Base-by-base conservation (phyloP, 2,888 invertebrate genomes). In the Camptogramma bilineatum region DNA sequence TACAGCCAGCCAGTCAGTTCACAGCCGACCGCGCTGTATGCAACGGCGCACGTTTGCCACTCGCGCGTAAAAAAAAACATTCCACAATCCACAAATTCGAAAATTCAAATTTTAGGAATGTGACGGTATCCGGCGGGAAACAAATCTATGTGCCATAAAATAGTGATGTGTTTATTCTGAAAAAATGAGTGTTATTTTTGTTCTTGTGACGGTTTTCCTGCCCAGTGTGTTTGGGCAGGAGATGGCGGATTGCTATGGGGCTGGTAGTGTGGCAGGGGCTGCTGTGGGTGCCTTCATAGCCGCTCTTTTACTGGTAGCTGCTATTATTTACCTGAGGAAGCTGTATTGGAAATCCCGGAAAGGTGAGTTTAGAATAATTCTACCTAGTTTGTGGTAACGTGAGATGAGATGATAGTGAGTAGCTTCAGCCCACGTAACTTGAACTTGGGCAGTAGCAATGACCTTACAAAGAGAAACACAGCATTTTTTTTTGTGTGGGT, bases 261-360 rank as follows among this genome's bases (percentile, higher is more conserved):
- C 95, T 77, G 96, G 95, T 71, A 95, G 95, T 81, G 94, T 96
- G 67, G 96, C 95, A 64, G 95, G 95, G 65, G 95, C 96, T 71
- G 95, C 96, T 67, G 93, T 96, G 74, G 95, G 96, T 76, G 96
- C 96, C 73, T 95, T 96, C 81, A 81, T 96, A 73, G 94, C 94
- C 73, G 95, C 96, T 73, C 87, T 95, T 63, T 83, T 95, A 60
- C 86, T 96, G 62, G 90, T 95, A 42, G 94, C 91, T 59, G 90
- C 94, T 46, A 93, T 91, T 63, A 94, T 93, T 79, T 90, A 94
- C 78, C 83, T 95, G 74, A 94, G 94, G 84, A 94, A 93, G 82
- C 89, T 94, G 76, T 95, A 95, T 90, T 94, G 95, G 89, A 94
- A 94, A 77, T 94, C 94, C 70, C 94, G 92, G 66, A 92, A 94